These are phyloP conservation scores for Lepidocyrtoides sp. DNA, from an alignment of 2,888 invertebrate genomes.

Conservation along the genomic window DNA sequence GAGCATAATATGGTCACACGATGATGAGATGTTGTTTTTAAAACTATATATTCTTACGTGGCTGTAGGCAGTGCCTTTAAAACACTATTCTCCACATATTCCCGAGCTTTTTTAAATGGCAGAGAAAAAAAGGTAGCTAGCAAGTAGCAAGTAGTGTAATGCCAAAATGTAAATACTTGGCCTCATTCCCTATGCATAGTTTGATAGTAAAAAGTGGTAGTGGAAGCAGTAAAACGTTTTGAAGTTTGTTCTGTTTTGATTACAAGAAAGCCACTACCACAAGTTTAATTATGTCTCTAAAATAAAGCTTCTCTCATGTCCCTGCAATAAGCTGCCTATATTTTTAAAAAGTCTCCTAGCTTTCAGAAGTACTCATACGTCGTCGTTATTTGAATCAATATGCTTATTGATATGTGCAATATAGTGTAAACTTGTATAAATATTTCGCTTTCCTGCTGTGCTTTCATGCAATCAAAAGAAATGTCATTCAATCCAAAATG, in stretches of 20 bases:
- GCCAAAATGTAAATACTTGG: conserved; percentile 3
- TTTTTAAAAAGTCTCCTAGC: neutral
- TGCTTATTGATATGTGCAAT: neutral
- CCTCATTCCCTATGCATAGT: neutral
- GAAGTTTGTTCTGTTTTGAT: neutral
- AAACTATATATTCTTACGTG: no score
- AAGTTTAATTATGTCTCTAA: conserved; percentile 75
- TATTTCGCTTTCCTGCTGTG: conserved; percentile 39
- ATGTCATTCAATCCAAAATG: conserved; percentile 38
- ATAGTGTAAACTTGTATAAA: neutral
- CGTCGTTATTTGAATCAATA: neutral
- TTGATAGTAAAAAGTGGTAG: neutral
- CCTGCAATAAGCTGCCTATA: neutral
- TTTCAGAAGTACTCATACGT: neutral
- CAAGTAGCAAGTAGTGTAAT: neutral
- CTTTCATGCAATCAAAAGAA: conserved; percentile 65
- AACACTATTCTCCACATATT: no score
- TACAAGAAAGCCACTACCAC: conserved; percentile 10
- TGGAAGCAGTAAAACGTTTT: neutral
- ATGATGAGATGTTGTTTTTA: no score
- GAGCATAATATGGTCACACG: no score
- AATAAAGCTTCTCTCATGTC: conserved; percentile 19
- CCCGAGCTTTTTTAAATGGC: no score
- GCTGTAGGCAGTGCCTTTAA: no score
- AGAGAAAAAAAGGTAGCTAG: neutral